Evolutionary conservation across 2,888 invertebrate species (phyloP).

Genomic region (Pecten maximus): DNA sequence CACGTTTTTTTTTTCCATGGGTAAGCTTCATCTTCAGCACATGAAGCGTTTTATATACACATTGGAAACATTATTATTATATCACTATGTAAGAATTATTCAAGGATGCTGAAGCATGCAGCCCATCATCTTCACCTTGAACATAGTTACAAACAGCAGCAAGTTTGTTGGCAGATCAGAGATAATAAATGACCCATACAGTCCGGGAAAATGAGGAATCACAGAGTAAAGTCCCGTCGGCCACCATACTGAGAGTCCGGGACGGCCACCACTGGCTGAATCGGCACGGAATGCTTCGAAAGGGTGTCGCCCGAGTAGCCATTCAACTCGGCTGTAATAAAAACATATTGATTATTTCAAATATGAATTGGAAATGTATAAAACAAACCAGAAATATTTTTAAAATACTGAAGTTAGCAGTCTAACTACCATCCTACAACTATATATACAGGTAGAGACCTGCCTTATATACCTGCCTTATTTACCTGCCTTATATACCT

Average conservation of each 20-base stretch:
- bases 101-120: background rate
- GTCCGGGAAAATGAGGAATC: background rate
- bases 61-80: background rate
- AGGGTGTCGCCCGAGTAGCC: conserved; percentile 75
- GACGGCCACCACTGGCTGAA: conserved; percentile 73
- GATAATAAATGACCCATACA: background rate
- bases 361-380: too few relatives aligned
- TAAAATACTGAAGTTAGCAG: too few relatives aligned
- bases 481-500: too few relatives aligned
- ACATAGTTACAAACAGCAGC: background rate
- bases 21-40: background rate
- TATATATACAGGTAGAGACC: too few relatives aligned
- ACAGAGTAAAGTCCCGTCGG: conserved; percentile 36
- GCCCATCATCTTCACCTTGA: background rate
- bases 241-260: conserved; percentile 60
- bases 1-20: background rate
- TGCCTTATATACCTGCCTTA: too few relatives aligned
- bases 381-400: too few relatives aligned
- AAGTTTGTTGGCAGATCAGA: conserved; percentile 27
- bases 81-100: background rate
- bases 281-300: conserved; percentile 73
- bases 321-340: conserved; percentile 76
- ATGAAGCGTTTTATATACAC: background rate
- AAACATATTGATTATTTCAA: conserved; percentile 39
- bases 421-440: too few relatives aligned